Conservation (phyloP, 2,113 vertebrate species). For the Jacana jacana region DNA sequence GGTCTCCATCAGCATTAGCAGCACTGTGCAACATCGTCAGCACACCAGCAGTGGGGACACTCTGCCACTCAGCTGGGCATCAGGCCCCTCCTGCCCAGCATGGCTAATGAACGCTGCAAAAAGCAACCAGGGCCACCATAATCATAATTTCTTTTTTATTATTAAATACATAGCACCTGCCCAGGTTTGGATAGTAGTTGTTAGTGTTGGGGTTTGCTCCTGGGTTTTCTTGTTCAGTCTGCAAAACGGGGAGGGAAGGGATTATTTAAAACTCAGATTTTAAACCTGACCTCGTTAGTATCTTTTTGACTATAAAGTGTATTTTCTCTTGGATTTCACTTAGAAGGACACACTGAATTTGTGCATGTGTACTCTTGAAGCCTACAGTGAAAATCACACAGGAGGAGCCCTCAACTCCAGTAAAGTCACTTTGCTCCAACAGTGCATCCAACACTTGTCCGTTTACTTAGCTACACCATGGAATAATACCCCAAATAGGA, state of each 20-base stretch:
- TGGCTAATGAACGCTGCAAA: neutral
- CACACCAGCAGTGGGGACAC: fast-evolving
- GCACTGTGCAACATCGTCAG: neutral
- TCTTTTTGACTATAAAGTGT: neutral
- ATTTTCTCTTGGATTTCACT: neutral
- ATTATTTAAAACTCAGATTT: neutral
- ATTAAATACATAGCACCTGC: neutral
- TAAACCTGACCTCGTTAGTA: neutral
- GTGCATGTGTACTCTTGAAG: neutral
- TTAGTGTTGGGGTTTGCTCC: neutral
- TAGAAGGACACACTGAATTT: neutral
- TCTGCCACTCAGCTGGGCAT: neutral
- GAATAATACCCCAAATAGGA: neutral
- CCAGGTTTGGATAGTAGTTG: neutral
- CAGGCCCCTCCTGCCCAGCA: neutral
- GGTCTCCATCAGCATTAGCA: neutral
- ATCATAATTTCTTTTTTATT: neutral
- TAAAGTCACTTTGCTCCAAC: neutral
- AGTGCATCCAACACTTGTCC: neutral
- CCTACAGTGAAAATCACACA: neutral
- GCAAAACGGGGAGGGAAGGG: neutral
- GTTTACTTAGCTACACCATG: neutral
- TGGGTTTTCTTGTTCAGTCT: neutral
- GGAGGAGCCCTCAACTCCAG: neutral
- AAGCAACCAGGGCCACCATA: fast-evolving